phyloP scores from a whole-genome alignment of 2,113 vertebrate genomes.

The Pholis gunnellus region DNA sequence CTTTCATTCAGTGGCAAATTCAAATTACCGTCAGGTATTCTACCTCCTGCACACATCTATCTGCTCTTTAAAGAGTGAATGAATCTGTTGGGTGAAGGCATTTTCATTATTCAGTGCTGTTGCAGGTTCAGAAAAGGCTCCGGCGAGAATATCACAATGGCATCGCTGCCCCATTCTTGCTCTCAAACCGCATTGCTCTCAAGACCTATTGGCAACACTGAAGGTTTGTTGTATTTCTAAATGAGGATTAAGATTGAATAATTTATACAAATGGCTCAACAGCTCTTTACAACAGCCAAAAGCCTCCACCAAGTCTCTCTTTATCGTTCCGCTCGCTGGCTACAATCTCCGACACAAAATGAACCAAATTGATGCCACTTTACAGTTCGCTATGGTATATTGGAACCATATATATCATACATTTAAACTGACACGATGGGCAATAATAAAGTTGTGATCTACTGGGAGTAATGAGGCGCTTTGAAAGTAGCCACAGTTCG shows the following conservation, averaged over 20 bases:
- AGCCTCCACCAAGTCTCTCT: neutral
- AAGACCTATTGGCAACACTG: constrained; percentile 52
- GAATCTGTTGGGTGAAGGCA: constrained; percentile 54
- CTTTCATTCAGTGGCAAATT: constrained; percentile 53
- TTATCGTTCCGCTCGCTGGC: constrained; percentile 14
- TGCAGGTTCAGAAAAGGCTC: constrained; percentile 65
- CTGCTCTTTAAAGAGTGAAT: constrained; percentile 55
- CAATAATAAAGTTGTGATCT: constrained; percentile 66
- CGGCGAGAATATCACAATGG: constrained; percentile 57
- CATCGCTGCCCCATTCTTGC: constrained; percentile 56
- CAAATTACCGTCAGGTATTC: constrained; percentile 52
- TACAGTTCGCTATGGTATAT: constrained; percentile 56
- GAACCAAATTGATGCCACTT: constrained; percentile 64
- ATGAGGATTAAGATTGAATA: constrained; percentile 75
- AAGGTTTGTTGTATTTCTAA: constrained; percentile 72
- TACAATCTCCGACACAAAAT: constrained; percentile 51
- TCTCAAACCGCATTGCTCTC: constrained; percentile 66
- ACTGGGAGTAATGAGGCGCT: constrained; percentile 66
- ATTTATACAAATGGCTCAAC: constrained; percentile 78
- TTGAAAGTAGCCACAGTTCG: constrained; percentile 49
- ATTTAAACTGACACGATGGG: constrained; percentile 64
- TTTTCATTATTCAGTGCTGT: constrained; percentile 75
- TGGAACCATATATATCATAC: constrained; percentile 51
- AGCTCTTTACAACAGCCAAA: constrained; percentile 64
- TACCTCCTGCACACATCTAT: constrained; percentile 35